A percentile compares a stretch with the other conserved stretches of the same genome.
Evolutionary conservation across 2,888 invertebrate species (phyloP).

Genomic region (Nephrotoma guestfalica): DNA sequence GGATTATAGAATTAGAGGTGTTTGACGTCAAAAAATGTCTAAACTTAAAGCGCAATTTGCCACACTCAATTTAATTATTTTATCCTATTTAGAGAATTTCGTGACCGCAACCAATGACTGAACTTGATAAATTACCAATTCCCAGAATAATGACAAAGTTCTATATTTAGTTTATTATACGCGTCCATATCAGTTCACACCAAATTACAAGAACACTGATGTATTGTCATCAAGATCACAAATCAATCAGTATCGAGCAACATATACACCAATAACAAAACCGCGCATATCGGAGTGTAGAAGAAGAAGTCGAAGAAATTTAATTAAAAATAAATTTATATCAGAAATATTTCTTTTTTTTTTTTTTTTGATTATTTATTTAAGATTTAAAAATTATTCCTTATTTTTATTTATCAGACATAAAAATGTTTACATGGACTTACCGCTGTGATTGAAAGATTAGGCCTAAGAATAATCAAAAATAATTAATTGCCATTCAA

Average conservation of each 20-base stretch:
- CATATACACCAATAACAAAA: not conserved
- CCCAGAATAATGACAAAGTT: not conserved
- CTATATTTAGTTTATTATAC: not conserved
- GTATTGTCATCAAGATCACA: constrained; percentile 2
- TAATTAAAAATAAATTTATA: not conserved
- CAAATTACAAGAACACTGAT: not conserved
- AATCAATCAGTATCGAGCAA: not conserved
- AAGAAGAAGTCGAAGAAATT: not conserved
- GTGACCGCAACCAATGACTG: not conserved
- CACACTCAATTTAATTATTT: not conserved
- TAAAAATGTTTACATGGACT: constrained; percentile 16
- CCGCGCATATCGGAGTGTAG: not conserved
- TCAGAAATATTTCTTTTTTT: not conserved
- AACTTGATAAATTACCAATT: not conserved
- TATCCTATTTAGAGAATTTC: not conserved
- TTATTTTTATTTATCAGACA: constrained; percentile 4
- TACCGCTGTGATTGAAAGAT: constrained; percentile 13
- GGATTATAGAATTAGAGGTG: not conserved
- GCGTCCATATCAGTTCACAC: not conserved
- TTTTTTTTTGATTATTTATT: not conserved
- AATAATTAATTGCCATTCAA: constrained; percentile 3
- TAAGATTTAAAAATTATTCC: not conserved
- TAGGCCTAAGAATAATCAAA: constrained; percentile 4
- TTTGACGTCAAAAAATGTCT: not conserved
- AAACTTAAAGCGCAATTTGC: not conserved